Conservation (phyloP, 1,140 invertebrate genomes). For the Drosophila grimshawi region DNA sequence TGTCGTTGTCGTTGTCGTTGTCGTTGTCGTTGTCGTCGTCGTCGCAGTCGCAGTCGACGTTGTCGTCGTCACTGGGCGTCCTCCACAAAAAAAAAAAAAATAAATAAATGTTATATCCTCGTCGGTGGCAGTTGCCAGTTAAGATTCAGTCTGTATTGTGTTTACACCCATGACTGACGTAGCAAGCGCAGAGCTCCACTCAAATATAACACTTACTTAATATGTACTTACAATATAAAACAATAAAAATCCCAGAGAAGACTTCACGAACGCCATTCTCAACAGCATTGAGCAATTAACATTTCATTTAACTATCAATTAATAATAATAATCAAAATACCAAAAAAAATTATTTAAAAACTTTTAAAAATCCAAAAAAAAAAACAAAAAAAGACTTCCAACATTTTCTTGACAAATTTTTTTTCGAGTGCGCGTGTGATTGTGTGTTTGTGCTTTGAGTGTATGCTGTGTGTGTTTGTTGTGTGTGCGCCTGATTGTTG, state of each 20-base stretch:
- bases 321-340: slow-evolving; percentile 15
- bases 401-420: slow-evolving; percentile 51
- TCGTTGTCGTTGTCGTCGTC: slow-evolving; percentile 3
- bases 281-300: slow-evolving; percentile 1
- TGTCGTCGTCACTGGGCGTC: slow-evolving; percentile 32
- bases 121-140: slow-evolving; percentile 55
- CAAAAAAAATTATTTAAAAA: neutral
- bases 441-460: slow-evolving; percentile 30
- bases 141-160: slow-evolving; percentile 84
- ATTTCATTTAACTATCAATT: slow-evolving; percentile 4
- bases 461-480: slow-evolving; percentile 16
- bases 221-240: slow-evolving; percentile 57
- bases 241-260: slow-evolving; percentile 22
- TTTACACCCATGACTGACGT: slow-evolving; percentile 84
- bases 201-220: slow-evolving; percentile 41
- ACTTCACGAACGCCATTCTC: slow-evolving; percentile 17
- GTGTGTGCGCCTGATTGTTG: slow-evolving; percentile 7
- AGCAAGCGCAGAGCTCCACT: slow-evolving; percentile 67
- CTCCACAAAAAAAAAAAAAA: slow-evolving; percentile 14
- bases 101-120: slow-evolving; percentile 10
- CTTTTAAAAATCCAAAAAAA: slow-evolving; percentile 22
- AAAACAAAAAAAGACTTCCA: slow-evolving; percentile 30
- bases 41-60: too few species aligned
- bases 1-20: neutral
- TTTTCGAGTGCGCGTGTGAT: slow-evolving; percentile 67